Evolutionary conservation across 1,140 invertebrate species (phyloP).

Genomic region (Drosophila novamexicana): DNA sequence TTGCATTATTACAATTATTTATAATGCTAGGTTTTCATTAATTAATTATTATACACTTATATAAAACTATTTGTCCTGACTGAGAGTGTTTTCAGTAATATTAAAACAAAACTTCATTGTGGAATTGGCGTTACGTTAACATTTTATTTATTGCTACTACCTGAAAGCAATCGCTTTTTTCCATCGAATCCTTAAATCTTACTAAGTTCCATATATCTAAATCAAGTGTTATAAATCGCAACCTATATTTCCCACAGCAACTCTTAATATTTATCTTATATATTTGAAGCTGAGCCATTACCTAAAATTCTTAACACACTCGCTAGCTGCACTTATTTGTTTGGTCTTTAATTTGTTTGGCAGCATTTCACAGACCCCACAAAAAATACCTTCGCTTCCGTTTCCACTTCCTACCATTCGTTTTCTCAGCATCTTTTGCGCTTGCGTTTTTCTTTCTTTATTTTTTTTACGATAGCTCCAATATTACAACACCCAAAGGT

Average conservation of each 20-base stretch:
- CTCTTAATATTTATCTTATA: constrained; percentile 8
- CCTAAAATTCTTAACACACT: constrained; percentile 7
- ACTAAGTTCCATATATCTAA: too few species aligned
- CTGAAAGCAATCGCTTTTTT: too few species aligned
- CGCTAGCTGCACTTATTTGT: constrained; percentile 45
- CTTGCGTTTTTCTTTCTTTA: constrained; percentile 7
- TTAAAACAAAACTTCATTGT: too few species aligned
- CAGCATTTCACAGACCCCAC: constrained; percentile 24
- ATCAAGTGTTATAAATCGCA: background rate
- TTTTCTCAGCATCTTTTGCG: constrained; percentile 38
- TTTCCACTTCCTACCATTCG: constrained; percentile 38
- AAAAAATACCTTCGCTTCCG: constrained; percentile 16
- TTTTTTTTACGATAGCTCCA: constrained; percentile 22
- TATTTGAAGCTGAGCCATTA: constrained; percentile 15
- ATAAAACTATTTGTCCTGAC: too few species aligned
- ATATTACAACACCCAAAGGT: constrained; percentile 84
- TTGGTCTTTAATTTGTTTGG: constrained; percentile 43
- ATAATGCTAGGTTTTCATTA: too few species aligned
- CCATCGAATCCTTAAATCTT: too few species aligned
- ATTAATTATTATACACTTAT: too few species aligned
- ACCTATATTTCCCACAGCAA: constrained; percentile 24
- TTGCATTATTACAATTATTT: too few species aligned
- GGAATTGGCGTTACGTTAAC: too few species aligned
- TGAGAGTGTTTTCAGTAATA: too few species aligned
- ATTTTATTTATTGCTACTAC: too few species aligned